These are phyloP conservation scores for Enteromius treurensis DNA, from an alignment of 2,797 vertebrate species.

Conservation along the genomic window DNA sequence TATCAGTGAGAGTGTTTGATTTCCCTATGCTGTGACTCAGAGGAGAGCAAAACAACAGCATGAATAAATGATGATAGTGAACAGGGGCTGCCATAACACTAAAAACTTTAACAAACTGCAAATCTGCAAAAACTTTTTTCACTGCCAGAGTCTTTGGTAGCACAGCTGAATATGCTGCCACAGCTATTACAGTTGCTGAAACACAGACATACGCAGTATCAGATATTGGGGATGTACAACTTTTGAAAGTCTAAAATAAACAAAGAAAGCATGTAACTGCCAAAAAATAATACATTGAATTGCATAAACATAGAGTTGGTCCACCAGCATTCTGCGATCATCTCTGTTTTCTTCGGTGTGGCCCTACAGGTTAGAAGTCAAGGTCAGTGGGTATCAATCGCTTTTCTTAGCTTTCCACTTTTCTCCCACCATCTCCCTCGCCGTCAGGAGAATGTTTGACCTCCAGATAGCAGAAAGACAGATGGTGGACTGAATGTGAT, in stretches of 20 bases:
- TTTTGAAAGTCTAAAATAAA: constrained; percentile 38
- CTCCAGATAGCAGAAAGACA: constrained; percentile 49
- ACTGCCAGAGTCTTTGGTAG: constrained; percentile 22
- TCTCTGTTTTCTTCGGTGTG: constrained; percentile 48
- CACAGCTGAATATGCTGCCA: neutral
- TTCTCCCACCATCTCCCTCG: constrained; percentile 24
- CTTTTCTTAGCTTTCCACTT: constrained; percentile 48
- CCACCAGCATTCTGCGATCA: neutral
- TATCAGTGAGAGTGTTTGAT: constrained; percentile 47
- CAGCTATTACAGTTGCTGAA: constrained; percentile 11
- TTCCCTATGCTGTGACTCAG: constrained; percentile 35
- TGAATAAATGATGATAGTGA: constrained; percentile 59
- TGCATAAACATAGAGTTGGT: neutral
- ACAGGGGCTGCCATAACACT: constrained; percentile 34
- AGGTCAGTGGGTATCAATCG: constrained; percentile 55
- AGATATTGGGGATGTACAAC: neutral
- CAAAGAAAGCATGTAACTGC: neutral
- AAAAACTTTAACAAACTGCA: constrained; percentile 54
- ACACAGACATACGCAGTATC: neutral
- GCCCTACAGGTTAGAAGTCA: constrained; percentile 35
- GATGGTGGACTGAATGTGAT: constrained; percentile 47
- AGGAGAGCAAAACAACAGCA: constrained; percentile 52
- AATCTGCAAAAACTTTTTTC: constrained; percentile 43
- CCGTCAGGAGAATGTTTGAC: constrained; percentile 29
- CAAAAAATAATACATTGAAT: neutral